Percentiles rank a stretch among this genome's conserved stretches.
Conservation (phyloP, 1,140 invertebrate genomes). For the Ericerus pela region DNA sequence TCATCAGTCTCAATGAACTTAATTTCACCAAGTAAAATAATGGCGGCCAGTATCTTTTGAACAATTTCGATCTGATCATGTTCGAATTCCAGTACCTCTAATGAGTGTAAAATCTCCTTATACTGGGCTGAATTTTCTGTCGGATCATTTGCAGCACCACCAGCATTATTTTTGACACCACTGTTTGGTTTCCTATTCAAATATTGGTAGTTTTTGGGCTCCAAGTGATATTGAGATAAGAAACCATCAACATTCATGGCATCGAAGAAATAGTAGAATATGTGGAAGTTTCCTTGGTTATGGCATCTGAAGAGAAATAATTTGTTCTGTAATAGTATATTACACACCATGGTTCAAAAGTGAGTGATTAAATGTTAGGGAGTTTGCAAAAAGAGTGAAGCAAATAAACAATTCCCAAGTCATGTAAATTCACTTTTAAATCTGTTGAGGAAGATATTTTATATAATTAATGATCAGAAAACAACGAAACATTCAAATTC, state of each 20-base stretch:
- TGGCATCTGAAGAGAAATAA: conserved; percentile 36
- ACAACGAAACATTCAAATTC: no score
- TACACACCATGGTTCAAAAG: no score
- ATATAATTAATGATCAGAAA: no score
- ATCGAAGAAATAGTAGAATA: conserved; percentile 80
- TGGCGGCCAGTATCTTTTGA: conserved; percentile 55
- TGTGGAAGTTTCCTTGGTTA: conserved; percentile 71
- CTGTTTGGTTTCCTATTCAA: conserved; percentile 37
- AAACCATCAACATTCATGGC: conserved; percentile 46
- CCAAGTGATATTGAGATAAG: conserved; percentile 44
- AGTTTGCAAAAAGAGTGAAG: no score
- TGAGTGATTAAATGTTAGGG: no score
- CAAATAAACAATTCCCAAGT: no score
- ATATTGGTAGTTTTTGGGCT: conserved; percentile 57
- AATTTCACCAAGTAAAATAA: conserved; percentile 68
- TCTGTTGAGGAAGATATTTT: no score
- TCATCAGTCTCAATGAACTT: conserved; percentile 45
- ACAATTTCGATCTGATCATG: conserved; percentile 53
- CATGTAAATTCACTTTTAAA: no score
- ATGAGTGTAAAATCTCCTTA: conserved; percentile 41
- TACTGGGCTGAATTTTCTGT: conserved; percentile 43
- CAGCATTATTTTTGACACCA: neutral
- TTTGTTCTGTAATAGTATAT: no score
- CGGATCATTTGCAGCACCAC: conserved; percentile 40
- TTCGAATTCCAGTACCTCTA: conserved; percentile 54